Percentiles rank a stretch among this genome's conserved stretches.
phyloP scores from a whole-genome alignment of 1,140 invertebrate species.

The Rhopalosiphum padi region DNA sequence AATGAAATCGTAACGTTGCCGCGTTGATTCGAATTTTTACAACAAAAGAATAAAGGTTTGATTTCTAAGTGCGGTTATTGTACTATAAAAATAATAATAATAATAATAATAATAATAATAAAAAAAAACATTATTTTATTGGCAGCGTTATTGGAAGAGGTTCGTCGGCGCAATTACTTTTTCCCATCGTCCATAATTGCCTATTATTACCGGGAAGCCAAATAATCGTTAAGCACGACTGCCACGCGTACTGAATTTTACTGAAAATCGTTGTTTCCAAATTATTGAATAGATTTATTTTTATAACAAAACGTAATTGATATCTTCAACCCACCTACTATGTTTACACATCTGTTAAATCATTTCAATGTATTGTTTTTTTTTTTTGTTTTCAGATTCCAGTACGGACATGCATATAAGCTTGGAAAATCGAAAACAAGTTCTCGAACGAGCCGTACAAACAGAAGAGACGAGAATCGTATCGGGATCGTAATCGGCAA shows the following conservation, averaged over 20 bases:
- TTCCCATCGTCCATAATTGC: neutral
- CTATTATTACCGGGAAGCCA: neutral
- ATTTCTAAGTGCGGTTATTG: neutral
- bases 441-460: slow-evolving; percentile 25
- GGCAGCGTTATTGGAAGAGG: neutral
- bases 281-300: slow-evolving; percentile 28
- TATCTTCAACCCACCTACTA: neutral
- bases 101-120: neutral
- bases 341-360: neutral
- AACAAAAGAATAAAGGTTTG: neutral
- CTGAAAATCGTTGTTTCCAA: neutral
- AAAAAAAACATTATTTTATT: neutral
- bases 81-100: neutral
- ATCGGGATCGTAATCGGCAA: neutral
- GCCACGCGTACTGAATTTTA: neutral
- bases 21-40: neutral
- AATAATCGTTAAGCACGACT: neutral
- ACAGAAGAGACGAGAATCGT: slow-evolving; percentile 28
- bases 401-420: slow-evolving; percentile 43
- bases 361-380: neutral
- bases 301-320: neutral
- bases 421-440: slow-evolving; percentile 44
- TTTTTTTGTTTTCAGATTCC: slow-evolving; percentile 41
- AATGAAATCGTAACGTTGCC: neutral
- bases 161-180: neutral